Percentiles rank a stretch among this genome's conserved stretches.
Conservation (phyloP, 1,140 invertebrate genomes). For the Rhyzopertha dominica region DNA sequence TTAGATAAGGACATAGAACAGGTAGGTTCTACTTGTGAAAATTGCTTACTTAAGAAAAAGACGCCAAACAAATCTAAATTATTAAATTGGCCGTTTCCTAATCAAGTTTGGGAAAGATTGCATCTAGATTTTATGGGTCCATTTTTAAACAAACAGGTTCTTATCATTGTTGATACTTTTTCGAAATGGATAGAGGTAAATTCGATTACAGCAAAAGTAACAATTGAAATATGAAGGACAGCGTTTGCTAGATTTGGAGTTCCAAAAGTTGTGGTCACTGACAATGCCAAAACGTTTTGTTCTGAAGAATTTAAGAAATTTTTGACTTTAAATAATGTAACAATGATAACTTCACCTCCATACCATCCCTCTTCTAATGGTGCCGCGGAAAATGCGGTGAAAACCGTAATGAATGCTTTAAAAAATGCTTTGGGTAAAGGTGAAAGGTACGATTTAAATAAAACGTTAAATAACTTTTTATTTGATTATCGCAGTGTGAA, state of each 20-base stretch:
- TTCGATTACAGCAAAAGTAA: too few species aligned
- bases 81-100: too few species aligned
- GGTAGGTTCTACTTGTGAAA: too few species aligned
- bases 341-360: slow-evolving; percentile 21
- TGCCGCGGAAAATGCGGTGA: slow-evolving; percentile 34
- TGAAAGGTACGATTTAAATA: slow-evolving; percentile 11
- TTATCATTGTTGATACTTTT: too few species aligned
- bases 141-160: too few species aligned
- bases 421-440: slow-evolving; percentile 23
- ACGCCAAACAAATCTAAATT: too few species aligned
- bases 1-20: too few species aligned
- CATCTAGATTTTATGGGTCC: too few species aligned
- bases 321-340: slow-evolving; percentile 23
- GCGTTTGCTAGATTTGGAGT: slow-evolving; percentile 6
- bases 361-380: slow-evolving; percentile 31
- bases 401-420: slow-evolving; percentile 32
- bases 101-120: too few species aligned
- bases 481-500: slow-evolving; percentile 28
- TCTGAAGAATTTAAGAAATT: slow-evolving; percentile 29
- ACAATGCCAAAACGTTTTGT: slow-evolving; percentile 24
- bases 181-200: too few species aligned
- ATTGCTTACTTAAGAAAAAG: too few species aligned
- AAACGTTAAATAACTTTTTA: slow-evolving; percentile 26
- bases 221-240: too few species aligned
- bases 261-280: slow-evolving; percentile 13